A percentile compares a stretch with the other conserved stretches of the same genome.
phyloP scores from a whole-genome alignment of 1,140 invertebrate genomes.

The Bemisia tabaci region DNA sequence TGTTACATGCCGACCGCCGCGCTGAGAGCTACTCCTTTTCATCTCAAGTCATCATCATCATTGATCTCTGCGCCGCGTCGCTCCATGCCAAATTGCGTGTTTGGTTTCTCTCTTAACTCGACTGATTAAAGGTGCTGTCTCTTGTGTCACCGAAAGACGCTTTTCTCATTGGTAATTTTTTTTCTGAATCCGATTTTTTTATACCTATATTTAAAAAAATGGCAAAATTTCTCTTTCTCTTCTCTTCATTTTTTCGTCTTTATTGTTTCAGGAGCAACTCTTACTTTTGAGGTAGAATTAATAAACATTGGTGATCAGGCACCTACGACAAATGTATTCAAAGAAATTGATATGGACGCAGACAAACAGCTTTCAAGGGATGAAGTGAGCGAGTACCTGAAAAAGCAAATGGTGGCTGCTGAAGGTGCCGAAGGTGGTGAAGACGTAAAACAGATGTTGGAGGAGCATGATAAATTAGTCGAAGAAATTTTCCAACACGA shows the following conservation, averaged over 20 bases:
- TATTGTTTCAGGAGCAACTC: conserved; percentile 53
- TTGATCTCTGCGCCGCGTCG: too few relatives aligned
- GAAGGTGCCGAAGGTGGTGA: conserved; percentile 38
- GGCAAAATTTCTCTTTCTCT: neutral
- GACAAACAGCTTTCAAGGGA: conserved; percentile 84
- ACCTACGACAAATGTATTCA: conserved; percentile 84
- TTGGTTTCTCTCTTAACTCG: too few relatives aligned
- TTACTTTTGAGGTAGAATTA: conserved; percentile 84
- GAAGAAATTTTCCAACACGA: conserved; percentile 96
- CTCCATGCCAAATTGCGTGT: too few relatives aligned
- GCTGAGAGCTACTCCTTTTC: too few relatives aligned
- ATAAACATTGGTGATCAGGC: conserved; percentile 79
- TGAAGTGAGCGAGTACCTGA: conserved; percentile 83
- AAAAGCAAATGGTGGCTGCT: conserved; percentile 74
- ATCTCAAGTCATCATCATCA: too few relatives aligned
- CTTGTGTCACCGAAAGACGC: too few relatives aligned
- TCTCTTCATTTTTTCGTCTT: conserved; percentile 9
- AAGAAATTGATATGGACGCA: conserved; percentile 80
- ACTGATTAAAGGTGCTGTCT: too few relatives aligned
- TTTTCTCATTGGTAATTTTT: too few relatives aligned
- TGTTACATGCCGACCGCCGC: too few relatives aligned
- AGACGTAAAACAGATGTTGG: conserved; percentile 70
- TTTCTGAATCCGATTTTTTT: too few relatives aligned
- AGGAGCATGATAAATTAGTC: conserved; percentile 82
- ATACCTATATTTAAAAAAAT: neutral